These are phyloP conservation scores for Bovichtus variegatus DNA, from an alignment of 2,797 vertebrate species.

Conservation along the genomic window DNA sequence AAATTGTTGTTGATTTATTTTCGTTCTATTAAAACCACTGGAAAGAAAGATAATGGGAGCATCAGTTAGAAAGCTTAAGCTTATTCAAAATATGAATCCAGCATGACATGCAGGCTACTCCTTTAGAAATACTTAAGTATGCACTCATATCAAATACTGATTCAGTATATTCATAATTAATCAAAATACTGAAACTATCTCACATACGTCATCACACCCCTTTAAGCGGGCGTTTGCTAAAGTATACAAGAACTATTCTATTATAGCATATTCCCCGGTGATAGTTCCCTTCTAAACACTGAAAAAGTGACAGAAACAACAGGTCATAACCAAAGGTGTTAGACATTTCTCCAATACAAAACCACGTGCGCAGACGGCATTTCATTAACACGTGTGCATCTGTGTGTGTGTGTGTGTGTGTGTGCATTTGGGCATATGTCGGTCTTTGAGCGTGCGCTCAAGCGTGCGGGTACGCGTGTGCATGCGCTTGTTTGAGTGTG, in stretches of 20 bases:
- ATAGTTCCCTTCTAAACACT: background rate
- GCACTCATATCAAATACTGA: background rate
- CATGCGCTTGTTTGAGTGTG: constrained; percentile 32
- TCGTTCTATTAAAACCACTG: background rate
- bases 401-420: background rate
- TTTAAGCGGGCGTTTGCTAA: background rate
- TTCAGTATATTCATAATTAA: background rate
- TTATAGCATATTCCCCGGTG: background rate
- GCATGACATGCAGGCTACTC: background rate
- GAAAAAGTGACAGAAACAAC: constrained; percentile 13
- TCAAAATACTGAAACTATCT: background rate
- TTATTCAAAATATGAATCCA: background rate
- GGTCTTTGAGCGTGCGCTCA: constrained; percentile 35
- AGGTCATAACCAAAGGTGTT: constrained; percentile 18
- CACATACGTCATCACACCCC: background rate
- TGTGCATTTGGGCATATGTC: constrained; percentile 30
- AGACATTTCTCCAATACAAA: constrained; percentile 20
- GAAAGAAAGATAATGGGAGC: background rate
- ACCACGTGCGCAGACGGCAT: constrained; percentile 16
- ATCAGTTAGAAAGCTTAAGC: background rate
- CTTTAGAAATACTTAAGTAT: background rate
- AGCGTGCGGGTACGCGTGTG: constrained; percentile 19
- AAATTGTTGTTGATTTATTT: background rate
- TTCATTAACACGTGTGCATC: constrained; percentile 53
- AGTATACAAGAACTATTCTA: background rate